A percentile compares a stretch with the other conserved stretches of the same genome.
Conservation (phyloP, 2,888 invertebrate genomes). For the Drosophila siamana region DNA sequence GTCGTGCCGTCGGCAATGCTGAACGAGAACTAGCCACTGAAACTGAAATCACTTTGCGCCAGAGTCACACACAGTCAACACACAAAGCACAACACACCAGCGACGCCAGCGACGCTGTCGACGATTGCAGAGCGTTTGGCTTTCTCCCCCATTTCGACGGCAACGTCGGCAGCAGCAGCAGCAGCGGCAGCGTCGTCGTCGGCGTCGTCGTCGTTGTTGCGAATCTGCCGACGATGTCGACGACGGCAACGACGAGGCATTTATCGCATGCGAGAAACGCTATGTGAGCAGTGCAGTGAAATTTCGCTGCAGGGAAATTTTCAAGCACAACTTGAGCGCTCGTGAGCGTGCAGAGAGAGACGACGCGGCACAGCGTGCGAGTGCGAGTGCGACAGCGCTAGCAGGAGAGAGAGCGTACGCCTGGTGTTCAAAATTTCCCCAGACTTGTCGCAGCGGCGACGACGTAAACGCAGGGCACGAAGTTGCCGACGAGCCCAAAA, state of each 20-base stretch:
- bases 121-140: conserved; percentile 56
- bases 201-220: conserved; percentile 9
- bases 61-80: conserved; percentile 26
- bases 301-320: conserved; percentile 57
- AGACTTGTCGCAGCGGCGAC: conserved; percentile 56
- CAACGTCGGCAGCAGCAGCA: not conserved
- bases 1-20: conserved; percentile 85
- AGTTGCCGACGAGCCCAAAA: conserved; percentile 28
- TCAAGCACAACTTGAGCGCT: conserved; percentile 47
- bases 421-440: conserved; percentile 46
- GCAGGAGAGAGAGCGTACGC: conserved; percentile 16
- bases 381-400: not conserved
- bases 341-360: conserved; percentile 4
- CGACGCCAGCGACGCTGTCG: conserved; percentile 52
- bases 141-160: conserved; percentile 27
- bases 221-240: conserved; percentile 13
- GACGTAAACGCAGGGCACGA: conserved; percentile 28
- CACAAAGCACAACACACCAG: conserved; percentile 18
- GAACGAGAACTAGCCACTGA: conserved; percentile 83
- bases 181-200: not conserved
- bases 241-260: conserved; percentile 9
- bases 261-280: conserved; percentile 69
- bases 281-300: conserved; percentile 3
- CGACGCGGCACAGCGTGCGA: not conserved
- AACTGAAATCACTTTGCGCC: conserved; percentile 48